phyloP scores from a whole-genome alignment of 2,113 vertebrate species.

The Rana temporaria region DNA sequence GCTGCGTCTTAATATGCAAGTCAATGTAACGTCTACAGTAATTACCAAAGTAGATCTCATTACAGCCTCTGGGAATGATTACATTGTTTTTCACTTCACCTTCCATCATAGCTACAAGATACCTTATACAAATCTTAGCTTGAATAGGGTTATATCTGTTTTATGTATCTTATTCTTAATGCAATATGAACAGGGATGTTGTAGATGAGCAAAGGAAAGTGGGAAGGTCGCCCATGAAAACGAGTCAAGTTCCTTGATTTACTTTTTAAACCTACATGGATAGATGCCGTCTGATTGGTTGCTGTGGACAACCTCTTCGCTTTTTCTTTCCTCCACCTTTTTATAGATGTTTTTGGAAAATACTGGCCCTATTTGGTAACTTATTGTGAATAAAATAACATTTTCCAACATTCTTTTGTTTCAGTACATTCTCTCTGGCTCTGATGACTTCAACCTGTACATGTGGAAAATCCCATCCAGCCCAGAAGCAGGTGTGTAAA shows the following conservation, averaged over 20 bases:
- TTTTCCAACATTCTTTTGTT: conserved; percentile 64
- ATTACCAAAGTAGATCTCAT: background rate
- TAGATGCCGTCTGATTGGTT: background rate
- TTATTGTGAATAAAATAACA: conserved; percentile 55
- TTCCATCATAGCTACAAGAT: background rate
- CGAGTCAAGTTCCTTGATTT: background rate
- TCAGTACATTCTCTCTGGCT: conserved; percentile 97
- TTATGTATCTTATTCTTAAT: no score
- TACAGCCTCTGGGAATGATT: background rate
- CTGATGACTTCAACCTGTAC: conserved; percentile 98
- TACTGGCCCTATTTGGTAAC: background rate
- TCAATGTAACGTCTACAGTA: background rate
- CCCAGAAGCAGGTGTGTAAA: conserved; percentile 87
- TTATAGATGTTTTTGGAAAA: background rate
- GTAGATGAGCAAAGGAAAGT: no score
- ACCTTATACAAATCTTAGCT: no score
- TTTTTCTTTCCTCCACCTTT: background rate
- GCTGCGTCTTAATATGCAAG: background rate
- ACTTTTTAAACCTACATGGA: background rate
- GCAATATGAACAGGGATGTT: no score
- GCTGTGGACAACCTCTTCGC: background rate
- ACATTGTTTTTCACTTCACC: background rate
- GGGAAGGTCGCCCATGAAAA: no score
- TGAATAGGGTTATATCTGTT: background rate
- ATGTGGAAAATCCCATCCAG: conserved; percentile 99